These are phyloP conservation scores for Microtus ochrogaster DNA, from an alignment of 2,113 vertebrate genomes.

Conservation along the genomic window DNA sequence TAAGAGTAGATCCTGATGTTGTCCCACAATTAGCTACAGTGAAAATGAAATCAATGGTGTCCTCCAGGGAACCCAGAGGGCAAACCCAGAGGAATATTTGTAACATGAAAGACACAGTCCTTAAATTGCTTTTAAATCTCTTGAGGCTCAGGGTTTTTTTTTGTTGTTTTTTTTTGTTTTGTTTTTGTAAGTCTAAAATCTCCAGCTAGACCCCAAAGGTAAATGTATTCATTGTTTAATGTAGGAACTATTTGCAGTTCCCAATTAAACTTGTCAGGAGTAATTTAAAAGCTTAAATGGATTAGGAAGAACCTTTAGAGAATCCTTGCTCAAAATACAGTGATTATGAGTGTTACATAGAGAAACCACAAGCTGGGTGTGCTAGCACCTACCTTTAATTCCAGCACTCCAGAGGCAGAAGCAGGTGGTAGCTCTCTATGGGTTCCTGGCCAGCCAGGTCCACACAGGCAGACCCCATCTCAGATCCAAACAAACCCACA, in stretches of 20 bases:
- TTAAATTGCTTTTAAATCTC: conserved; percentile 24
- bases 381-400: background rate
- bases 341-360: conserved; percentile 23
- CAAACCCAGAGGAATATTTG: background rate
- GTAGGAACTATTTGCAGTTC: conserved; percentile 41
- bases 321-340: conserved; percentile 44
- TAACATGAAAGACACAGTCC: conserved; percentile 10
- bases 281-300: conserved; percentile 33
- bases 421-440: background rate
- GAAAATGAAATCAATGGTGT: background rate
- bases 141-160: conserved; percentile 17
- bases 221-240: conserved; percentile 32
- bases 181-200: background rate
- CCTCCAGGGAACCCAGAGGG: background rate
- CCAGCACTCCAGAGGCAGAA: background rate
- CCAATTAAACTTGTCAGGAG: conserved; percentile 1
- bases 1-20: background rate
- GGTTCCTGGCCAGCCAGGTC: background rate
- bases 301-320: conserved; percentile 9
- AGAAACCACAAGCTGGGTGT: conserved; percentile 26
- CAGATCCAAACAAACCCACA: background rate
- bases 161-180: background rate
- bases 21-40: background rate
- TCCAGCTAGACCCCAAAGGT: background rate
- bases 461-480: background rate